These are phyloP conservation scores for Eristalis arbustorum DNA, from an alignment of 2,888 invertebrate genomes.

Conservation along the genomic window DNA sequence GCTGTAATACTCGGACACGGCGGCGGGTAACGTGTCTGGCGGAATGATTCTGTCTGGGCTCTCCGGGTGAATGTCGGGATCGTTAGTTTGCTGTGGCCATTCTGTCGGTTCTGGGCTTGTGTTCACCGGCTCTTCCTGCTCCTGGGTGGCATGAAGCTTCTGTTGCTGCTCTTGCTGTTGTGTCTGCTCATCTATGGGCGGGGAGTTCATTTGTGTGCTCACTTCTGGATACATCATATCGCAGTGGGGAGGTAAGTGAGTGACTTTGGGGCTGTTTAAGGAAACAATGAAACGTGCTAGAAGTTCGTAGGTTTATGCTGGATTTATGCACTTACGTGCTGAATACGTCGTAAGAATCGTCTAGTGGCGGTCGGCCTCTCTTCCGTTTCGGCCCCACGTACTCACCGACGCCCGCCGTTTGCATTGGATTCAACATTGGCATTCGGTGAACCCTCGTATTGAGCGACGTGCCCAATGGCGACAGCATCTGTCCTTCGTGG, in stretches of 20 bases:
- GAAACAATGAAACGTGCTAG: neutral
- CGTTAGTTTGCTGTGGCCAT: conserved; percentile 27
- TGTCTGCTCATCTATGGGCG: conserved; percentile 10
- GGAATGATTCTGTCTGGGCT: conserved; percentile 9
- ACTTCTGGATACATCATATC: conserved; percentile 56
- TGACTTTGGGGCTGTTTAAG: conserved; percentile 38
- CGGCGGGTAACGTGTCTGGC: conserved; percentile 31
- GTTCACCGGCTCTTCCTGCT: conserved; percentile 6
- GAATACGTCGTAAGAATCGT: conserved; percentile 81
- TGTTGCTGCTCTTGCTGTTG: neutral
- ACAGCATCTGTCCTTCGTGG: conserved; percentile 48
- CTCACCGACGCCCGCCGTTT: conserved; percentile 72
- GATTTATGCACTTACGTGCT: conserved; percentile 76
- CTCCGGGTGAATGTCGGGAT: conserved; percentile 10
- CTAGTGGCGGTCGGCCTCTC: conserved; percentile 85
- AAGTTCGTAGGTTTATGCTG: neutral
- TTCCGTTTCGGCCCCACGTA: conserved; percentile 82
- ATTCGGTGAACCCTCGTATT: conserved; percentile 75
- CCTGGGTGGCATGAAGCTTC: conserved; percentile 4
- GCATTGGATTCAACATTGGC: conserved; percentile 77
- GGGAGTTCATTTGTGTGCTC: conserved; percentile 30
- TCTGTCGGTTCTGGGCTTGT: conserved; percentile 26
- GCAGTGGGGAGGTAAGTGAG: conserved; percentile 28
- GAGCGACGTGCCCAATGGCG: conserved; percentile 66
- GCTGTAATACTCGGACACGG: conserved; percentile 41